phyloP scores from a whole-genome alignment of 2,113 vertebrate genomes.

The Alligator mississippiensis region DNA sequence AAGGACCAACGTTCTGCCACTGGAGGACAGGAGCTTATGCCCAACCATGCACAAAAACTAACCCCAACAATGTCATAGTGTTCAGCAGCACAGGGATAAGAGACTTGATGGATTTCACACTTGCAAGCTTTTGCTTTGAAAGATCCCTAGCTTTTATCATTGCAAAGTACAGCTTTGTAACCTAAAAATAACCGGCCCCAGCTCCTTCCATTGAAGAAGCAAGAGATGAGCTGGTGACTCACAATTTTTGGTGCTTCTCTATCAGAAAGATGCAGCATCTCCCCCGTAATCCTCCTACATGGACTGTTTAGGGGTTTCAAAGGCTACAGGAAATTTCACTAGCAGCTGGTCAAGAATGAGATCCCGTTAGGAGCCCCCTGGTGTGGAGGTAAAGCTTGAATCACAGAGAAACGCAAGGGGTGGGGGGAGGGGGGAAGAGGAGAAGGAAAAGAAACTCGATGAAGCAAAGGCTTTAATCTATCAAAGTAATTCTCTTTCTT shows the following conservation, averaged over 20 bases:
- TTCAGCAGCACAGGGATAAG: neutral
- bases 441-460: constrained; percentile 38
- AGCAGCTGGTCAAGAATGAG: constrained; percentile 69
- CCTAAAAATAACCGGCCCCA: constrained; percentile 67
- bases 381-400: constrained; percentile 65
- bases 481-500: constrained; percentile 57
- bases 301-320: constrained; percentile 61
- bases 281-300: constrained; percentile 69
- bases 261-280: constrained; percentile 69
- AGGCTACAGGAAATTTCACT: constrained; percentile 73
- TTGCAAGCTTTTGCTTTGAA: constrained; percentile 68
- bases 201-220: constrained; percentile 59
- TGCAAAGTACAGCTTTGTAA: constrained; percentile 70
- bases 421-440: constrained; percentile 45
- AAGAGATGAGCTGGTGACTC: constrained; percentile 64
- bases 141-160: constrained; percentile 69
- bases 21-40: neutral
- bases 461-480: constrained; percentile 70
- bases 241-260: constrained; percentile 69
- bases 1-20: neutral
- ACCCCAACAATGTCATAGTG: neutral
- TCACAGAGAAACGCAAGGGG: constrained; percentile 42
- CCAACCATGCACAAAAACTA: neutral
- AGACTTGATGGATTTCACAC: constrained; percentile 61
- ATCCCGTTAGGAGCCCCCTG: constrained; percentile 72